These are phyloP conservation scores for Felis catus DNA, from an alignment of 2,113 vertebrate genomes.

Conservation along the genomic window F.catus_Fca126_mat1.0 CM031416.1:32293001-32293500, in stretches of 20 bases:
- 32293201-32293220: neutral
- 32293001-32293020: neutral
- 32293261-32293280: neutral
- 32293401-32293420: too few species aligned
- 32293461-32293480: too few species aligned
- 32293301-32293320: neutral
- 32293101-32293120: too few species aligned
- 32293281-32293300: neutral
- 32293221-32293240: neutral
- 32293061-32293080: neutral
- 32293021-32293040: neutral
- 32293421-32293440: too few species aligned
- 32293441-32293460: too few species aligned
- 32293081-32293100: neutral
- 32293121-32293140: neutral
- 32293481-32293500: too few species aligned
- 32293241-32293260: neutral
- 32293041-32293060: neutral
- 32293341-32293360: neutral
- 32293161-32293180: neutral
- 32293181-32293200: neutral
- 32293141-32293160: neutral
- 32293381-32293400: neutral
- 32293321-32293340: neutral
- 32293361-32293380: neutral